A percentile compares a stretch with the other conserved stretches of the same genome.
These are phyloP conservation scores for Parnassius smintheus DNA, from an alignment of 2,888 invertebrate genomes.

Conservation along the genomic window DNA sequence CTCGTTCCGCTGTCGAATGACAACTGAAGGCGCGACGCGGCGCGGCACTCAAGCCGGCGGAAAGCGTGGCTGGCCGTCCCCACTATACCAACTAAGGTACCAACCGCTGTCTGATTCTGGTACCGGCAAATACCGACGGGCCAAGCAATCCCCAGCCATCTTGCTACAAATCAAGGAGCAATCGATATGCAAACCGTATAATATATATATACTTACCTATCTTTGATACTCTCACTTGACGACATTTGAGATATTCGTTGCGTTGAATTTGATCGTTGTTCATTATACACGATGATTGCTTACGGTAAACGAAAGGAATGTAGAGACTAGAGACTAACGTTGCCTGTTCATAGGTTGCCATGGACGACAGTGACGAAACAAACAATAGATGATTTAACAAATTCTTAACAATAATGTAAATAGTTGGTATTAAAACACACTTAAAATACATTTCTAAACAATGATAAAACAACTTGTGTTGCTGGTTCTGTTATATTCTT, in stretches of 20 bases:
- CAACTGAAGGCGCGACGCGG: conserved; percentile 58
- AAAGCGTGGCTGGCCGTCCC: conserved; percentile 50
- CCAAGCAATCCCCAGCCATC: conserved; percentile 8
- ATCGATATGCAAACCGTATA: conserved; percentile 8
- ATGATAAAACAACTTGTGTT: no score
- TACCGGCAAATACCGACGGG: not conserved
- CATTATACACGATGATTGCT: conserved; percentile 15
- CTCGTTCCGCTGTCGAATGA: conserved; percentile 68
- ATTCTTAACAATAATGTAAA: no score
- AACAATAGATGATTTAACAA: no score
- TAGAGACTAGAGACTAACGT: no score
- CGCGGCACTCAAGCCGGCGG: conserved; percentile 21
- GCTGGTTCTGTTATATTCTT: no score
- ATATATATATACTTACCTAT: not conserved
- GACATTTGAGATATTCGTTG: conserved; percentile 11
- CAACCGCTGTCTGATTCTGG: conserved; percentile 7
- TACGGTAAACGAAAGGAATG: conserved; percentile 5
- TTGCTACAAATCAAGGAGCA: not conserved
- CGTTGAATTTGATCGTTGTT: conserved; percentile 12
- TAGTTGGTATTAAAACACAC: no score
- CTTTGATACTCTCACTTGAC: conserved; percentile 25
- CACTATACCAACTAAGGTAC: conserved; percentile 28
- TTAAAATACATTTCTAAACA: no score
- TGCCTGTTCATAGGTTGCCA: no score
- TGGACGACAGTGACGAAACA: no score